Base-by-base conservation (phyloP, 2,113 vertebrate genomes). In the Pygoscelis antarcticus region DNA sequence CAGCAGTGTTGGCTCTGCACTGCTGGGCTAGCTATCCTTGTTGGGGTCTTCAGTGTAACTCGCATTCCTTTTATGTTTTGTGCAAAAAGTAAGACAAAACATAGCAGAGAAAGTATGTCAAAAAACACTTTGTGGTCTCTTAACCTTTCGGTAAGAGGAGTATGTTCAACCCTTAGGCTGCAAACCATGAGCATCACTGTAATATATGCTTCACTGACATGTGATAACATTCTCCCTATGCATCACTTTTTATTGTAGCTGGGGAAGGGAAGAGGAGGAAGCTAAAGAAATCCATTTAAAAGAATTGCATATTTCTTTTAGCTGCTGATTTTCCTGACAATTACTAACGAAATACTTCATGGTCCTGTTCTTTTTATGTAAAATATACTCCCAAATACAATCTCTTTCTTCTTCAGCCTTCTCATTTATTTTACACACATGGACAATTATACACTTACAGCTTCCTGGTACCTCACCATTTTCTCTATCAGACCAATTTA, bases 321-420 rank as follows among this genome's bases (percentile, higher is more conserved):
- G 60, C 80, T 57, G 76, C n/a, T 93, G 68, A 93, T 96, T 86
- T 94, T 78, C 51, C 68, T 86, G 76, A 86, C 70, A 91, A 84
- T 84, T 90, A 93, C 44, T 68, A 92, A 96, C 79, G 29, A 90
- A 95, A 90, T 90, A 95, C 30, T 92, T 94, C 80, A 91, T 0
- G 8, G 69, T 84, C 60, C 55, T 92, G 68, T 71, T 90, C 51
- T 90, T 91, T 92, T 71, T 52, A 86, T 66, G 54, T 85, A 93
- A 94, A 96, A 94, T 62, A 69, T n/a, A 85, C 23, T 87, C 34
- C 49, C 61, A 75, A 82, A 91, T 29, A 85, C 30, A 90, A 83
- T 27, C 23, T 44, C 65, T 55, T 83, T 61, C 62, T 74, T 93
- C 52, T 94, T 90, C 44, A 71, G n/a, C n/a, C 14, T 75, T 89